These are phyloP conservation scores for Micronycteris hirsuta DNA, from an alignment of 2,113 vertebrate species.

Conservation along the genomic window DNA sequence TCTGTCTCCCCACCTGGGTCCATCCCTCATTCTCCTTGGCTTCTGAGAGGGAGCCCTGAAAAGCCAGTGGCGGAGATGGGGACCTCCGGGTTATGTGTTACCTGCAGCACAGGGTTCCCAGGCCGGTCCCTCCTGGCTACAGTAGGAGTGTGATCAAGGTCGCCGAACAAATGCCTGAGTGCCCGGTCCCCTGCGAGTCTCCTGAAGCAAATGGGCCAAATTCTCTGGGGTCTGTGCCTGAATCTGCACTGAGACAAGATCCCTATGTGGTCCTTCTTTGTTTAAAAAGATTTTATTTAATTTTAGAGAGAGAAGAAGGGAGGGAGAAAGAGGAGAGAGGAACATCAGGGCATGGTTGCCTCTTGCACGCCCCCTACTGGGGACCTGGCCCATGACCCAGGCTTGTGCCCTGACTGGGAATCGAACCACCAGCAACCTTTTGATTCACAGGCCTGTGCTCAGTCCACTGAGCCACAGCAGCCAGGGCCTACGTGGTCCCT, in stretches of 20 bases:
- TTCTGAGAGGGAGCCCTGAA: not conserved
- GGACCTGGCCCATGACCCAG: too few species aligned
- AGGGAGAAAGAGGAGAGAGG: too few species aligned
- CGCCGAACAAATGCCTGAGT: fast-evolving
- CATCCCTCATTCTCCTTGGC: not conserved
- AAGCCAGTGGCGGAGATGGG: not conserved
- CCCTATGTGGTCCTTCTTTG: not conserved
- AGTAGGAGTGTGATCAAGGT: fast-evolving
- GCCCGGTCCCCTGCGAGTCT: not conserved
- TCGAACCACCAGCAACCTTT: too few species aligned
- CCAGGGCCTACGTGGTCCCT: not conserved
- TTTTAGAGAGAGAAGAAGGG: too few species aligned
- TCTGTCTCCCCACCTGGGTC: fast-evolving
- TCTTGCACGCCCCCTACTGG: too few species aligned
- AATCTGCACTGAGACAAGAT: not conserved
- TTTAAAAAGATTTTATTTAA: too few species aligned
- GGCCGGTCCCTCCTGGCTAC: not conserved
- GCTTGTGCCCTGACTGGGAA: too few species aligned
- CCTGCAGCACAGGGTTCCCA: too few species aligned
- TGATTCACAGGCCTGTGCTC: too few species aligned
- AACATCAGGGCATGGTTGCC: too few species aligned
- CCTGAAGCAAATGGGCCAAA: not conserved
- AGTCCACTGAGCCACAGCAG: too few species aligned
- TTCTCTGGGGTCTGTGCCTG: not conserved
- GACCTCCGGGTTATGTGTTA: not conserved